Percentiles rank a stretch among this genome's conserved stretches.
phyloP scores from a whole-genome alignment of 2,113 vertebrate genomes.

The Burhinus oedicnemus region DNA sequence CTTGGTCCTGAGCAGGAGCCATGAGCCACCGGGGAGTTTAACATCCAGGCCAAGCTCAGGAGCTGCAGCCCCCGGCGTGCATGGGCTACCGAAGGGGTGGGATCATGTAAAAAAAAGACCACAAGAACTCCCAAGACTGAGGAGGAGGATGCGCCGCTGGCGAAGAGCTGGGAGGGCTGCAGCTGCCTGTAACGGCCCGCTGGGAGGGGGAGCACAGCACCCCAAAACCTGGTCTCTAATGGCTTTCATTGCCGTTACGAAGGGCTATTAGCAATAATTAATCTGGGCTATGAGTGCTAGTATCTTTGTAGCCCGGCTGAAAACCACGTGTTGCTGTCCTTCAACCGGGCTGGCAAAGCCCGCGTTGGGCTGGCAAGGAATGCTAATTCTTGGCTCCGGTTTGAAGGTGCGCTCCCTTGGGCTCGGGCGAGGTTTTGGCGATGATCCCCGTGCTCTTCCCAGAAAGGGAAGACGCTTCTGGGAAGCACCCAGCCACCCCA shows the following conservation, averaged over 20 bases:
- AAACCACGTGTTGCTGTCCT: not conserved
- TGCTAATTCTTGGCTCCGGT: fast-evolving
- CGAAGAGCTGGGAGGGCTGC: not conserved
- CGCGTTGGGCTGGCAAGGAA: fast-evolving
- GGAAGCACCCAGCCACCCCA: not conserved
- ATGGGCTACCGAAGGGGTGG: not conserved
- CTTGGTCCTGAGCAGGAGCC: not conserved
- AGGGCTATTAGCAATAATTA: not conserved
- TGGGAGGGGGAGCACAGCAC: not conserved
- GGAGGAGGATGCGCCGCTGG: not conserved
- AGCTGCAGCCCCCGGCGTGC: too few species aligned
- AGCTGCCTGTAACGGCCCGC: fast-evolving
- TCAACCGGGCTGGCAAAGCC: not conserved
- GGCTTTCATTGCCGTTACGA: not conserved
- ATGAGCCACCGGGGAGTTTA: not conserved
- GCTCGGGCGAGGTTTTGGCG: not conserved
- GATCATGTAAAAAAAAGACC: not conserved
- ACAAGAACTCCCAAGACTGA: not conserved
- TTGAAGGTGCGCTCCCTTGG: not conserved
- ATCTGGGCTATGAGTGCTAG: fast-evolving
- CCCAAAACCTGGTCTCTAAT: not conserved
- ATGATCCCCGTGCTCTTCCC: fast-evolving
- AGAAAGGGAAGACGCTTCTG: not conserved
- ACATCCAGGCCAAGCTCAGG: not conserved
- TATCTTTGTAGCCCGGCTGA: not conserved